These are phyloP conservation scores for Psilanteris sp. DNA, from an alignment of 1,140 invertebrate genomes.

Conservation along the genomic window DNA sequence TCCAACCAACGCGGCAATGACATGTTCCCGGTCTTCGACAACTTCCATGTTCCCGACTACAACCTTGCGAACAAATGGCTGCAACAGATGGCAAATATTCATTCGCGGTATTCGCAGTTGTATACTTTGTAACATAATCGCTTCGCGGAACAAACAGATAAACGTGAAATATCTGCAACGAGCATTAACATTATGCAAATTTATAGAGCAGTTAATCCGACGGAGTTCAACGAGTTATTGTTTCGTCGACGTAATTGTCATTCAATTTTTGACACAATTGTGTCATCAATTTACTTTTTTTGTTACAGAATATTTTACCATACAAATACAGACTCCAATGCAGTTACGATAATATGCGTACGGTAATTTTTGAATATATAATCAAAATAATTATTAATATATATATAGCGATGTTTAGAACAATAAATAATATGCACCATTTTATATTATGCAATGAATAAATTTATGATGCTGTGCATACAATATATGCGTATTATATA, in stretches of 20 bases:
- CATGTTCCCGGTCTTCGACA: conserved; percentile 88
- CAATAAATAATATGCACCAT: no score
- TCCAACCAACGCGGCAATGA: conserved; percentile 94
- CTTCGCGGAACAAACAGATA: conserved; percentile 38
- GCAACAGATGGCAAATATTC: conserved; percentile 63
- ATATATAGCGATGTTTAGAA: no score
- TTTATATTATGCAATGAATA: no score
- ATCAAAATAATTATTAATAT: no score
- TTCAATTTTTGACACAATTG: neutral
- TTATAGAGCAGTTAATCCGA: conserved; percentile 31
- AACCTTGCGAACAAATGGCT: conserved; percentile 91
- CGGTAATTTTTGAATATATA: no score
- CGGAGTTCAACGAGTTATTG: conserved; percentile 31
- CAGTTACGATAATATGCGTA: no score
- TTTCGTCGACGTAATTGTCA: neutral
- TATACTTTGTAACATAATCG: conserved; percentile 52
- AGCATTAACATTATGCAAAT: conserved; percentile 55
- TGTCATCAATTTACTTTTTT: neutral
- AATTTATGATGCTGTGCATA: no score
- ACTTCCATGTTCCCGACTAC: conserved; percentile 90
- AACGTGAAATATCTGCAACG: conserved; percentile 44
- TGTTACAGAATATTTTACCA: no score
- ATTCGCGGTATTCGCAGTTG: conserved; percentile 40
- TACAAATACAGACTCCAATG: no score
- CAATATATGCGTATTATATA: no score